phyloP scores from a whole-genome alignment of 2,888 invertebrate species.

The Heliothis peltigera region DNA sequence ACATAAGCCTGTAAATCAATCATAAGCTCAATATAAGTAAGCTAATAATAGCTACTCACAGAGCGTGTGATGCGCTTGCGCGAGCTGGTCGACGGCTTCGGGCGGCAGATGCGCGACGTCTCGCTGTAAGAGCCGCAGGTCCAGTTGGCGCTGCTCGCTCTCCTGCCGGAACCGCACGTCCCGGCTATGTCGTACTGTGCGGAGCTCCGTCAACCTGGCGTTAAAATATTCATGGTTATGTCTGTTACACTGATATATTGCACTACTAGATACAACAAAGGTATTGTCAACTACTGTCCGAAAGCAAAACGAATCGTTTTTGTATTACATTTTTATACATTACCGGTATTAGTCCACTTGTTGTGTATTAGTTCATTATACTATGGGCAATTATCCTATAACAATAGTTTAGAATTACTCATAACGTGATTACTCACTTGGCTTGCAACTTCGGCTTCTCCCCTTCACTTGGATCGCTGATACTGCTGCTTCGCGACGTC shows the following conservation, averaged over 20 bases:
- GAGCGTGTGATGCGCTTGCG: conserved; percentile 93
- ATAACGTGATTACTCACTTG: conserved; percentile 76
- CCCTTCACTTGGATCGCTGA: conserved; percentile 78
- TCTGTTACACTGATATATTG: too few relatives aligned
- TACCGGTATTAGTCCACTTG: too few relatives aligned
- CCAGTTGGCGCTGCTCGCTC: conserved; percentile 93
- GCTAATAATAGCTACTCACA: conserved; percentile 88
- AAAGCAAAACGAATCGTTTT: too few relatives aligned
- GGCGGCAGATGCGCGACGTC: conserved; percentile 93
- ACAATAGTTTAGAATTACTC: too few relatives aligned
- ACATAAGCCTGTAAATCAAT: too few relatives aligned
- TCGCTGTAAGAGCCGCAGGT: conserved; percentile 93
- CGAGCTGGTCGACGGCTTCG: conserved; percentile 93
- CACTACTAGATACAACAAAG: too few relatives aligned
- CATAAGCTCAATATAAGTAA: too few relatives aligned
- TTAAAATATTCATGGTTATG: neutral
- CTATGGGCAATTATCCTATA: too few relatives aligned
- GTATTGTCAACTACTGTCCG: too few relatives aligned
- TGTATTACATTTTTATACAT: too few relatives aligned
- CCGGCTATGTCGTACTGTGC: conserved; percentile 93
- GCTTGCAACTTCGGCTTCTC: conserved; percentile 86
- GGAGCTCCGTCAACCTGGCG: conserved; percentile 92
- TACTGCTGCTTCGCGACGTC: conserved; percentile 82
- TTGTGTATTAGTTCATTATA: too few relatives aligned
- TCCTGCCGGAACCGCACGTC: conserved; percentile 94